These are phyloP conservation scores for Gnatocerus cornutus DNA, from an alignment of 2,888 invertebrate genomes.

Conservation along the genomic window DNA sequence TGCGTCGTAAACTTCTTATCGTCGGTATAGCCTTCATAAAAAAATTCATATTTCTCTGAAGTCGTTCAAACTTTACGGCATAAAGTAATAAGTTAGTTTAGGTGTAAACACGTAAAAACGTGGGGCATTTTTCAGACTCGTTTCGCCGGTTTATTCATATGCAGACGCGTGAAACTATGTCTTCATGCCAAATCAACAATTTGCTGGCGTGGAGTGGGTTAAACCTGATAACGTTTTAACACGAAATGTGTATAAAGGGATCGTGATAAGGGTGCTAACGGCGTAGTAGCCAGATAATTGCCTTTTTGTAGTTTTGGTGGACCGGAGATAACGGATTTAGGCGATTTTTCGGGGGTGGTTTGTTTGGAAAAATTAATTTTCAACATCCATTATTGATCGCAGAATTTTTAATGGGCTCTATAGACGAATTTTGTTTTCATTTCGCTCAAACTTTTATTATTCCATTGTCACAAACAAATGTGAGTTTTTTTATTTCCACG, in stretches of 20 bases:
- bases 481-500: too few species aligned
- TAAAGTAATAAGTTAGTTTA: constrained; percentile 31
- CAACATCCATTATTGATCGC: too few species aligned
- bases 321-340: not conserved
- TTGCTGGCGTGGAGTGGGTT: constrained; percentile 7
- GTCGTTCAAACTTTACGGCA: constrained; percentile 25
- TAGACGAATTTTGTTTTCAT: too few species aligned
- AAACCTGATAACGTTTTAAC: constrained; percentile 18
- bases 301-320: not conserved
- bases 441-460: too few species aligned
- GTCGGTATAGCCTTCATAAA: constrained; percentile 1
- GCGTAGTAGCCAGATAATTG: constrained; percentile 1
- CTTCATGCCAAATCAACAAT: constrained; percentile 9
- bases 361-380: constrained; percentile 2
- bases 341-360: not conserved
- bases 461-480: too few species aligned
- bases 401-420: too few species aligned
- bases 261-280: constrained; percentile 4
- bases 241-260: constrained; percentile 8
- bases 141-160: not conserved
- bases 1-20: constrained; percentile 32
- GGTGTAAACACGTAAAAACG: constrained; percentile 22
- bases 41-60: constrained; percentile 33
- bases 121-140: constrained; percentile 8
- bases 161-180: constrained; percentile 1